Base-by-base conservation (phyloP, 2,113 vertebrate genomes). In the Catharus bicknelli region DNA sequence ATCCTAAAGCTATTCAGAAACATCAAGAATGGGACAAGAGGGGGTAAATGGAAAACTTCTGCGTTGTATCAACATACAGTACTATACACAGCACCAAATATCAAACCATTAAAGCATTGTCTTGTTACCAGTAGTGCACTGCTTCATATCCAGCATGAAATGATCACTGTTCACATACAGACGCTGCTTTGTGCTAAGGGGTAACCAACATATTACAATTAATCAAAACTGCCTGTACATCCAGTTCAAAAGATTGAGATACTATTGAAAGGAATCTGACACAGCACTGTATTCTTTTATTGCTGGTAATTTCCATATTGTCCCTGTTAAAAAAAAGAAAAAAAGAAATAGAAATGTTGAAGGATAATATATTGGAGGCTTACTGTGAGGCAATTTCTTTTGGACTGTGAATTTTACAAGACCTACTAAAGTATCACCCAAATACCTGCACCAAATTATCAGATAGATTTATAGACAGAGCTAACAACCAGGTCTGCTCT, bases 301-400 rank as follows among this genome's bases (percentile, higher is more conserved):
- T 99, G 98, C 98, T 99, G 99, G 97, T 99, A 99, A 96, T 99
- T 99, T 95, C 99, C 99, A 86, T 99, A 99, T 83, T 99, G 99
- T 96, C 99, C 98, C 99, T 99, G 81, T 66, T 47, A 95, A 95
- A 21, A 94, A 70, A 23, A 88, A 48, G 26, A 21, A 25, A 83
- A 5, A 66, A n/a, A 85, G 11, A 93, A 92, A 74, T 11, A 61
- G 48, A 51, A 59, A 77, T 14, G 7, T 80, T 92, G 74, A 59
- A 43, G 45, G 45, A 54, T 69, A 59, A 73, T 27, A 6, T 25
- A 50, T 43, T 38, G 59, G n/a, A 68, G 9, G 38, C 34, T 73
- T 66, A 73, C n/a, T 64, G 61, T 1, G 2, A 59, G 34, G 77
- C 32, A 29, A 72, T 86, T 85, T 63, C 34, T 89, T 87, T 62